These are phyloP conservation scores for Ursus arctos DNA, from an alignment of 2,113 vertebrate species.

Conservation along the genomic window DNA sequence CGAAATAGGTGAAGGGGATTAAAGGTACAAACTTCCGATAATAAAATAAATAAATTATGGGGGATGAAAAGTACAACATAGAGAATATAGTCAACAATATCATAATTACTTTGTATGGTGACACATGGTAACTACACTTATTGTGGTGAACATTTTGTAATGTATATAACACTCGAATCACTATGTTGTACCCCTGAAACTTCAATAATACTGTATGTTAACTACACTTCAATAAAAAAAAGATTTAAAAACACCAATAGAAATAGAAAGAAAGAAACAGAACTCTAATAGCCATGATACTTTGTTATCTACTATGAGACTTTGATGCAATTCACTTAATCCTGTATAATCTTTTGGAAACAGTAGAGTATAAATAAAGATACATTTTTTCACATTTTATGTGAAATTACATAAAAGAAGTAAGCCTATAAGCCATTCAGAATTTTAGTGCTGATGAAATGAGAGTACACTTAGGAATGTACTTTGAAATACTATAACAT, in stretches of 20 bases:
- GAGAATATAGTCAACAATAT: neutral
- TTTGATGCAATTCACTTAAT: neutral
- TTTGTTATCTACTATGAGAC: neutral
- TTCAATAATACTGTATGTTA: neutral
- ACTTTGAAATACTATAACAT: neutral
- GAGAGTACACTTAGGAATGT: neutral
- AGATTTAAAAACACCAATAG: neutral
- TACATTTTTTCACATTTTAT: neutral
- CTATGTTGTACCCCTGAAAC: neutral
- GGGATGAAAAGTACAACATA: neutral
- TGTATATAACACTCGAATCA: neutral
- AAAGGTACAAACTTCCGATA: neutral
- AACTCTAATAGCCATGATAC: neutral
- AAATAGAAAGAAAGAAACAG: neutral
- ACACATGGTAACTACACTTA: neutral
- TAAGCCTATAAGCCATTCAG: neutral
- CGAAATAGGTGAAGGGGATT: neutral
- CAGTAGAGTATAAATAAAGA: neutral
- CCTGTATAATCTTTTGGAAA: neutral
- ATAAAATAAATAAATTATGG: neutral
- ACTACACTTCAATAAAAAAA: neutral
- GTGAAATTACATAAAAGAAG: conserved; percentile 14
- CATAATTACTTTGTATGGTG: neutral
- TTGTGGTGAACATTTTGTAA: neutral
- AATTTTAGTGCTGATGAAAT: neutral